Conservation (phyloP, 30 jellyfish, hydroid and myxozoan species). For the Rhopilema esculentum region DNA sequence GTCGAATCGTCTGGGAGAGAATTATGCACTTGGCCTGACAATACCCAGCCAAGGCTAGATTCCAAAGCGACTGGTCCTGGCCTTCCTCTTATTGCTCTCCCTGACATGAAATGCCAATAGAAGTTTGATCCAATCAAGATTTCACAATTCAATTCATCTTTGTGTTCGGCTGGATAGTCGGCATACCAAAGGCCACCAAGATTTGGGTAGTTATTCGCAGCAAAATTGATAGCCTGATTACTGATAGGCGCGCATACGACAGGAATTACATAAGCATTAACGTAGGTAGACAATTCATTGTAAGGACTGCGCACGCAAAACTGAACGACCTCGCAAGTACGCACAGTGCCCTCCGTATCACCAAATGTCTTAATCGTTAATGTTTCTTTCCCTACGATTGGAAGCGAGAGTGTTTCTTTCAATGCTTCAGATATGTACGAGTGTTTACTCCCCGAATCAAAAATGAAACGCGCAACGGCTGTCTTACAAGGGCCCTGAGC, state of each 20-base stretch:
- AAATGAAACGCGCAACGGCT: constrained; percentile 32
- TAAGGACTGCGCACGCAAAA: constrained; percentile 38
- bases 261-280: constrained; percentile 52
- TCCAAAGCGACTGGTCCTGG: constrained; percentile 52
- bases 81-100: constrained; percentile 26
- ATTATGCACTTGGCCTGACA: constrained; percentile 40
- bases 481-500: constrained; percentile 10
- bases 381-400: constrained; percentile 9
- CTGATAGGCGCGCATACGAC: constrained; percentile 30
- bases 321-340: constrained; percentile 20
- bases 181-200: constrained; percentile 24
- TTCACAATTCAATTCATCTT: constrained; percentile 19
- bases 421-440: constrained; percentile 31
- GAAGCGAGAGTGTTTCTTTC: not conserved
- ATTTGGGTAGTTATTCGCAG: constrained; percentile 44
- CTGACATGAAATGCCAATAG: constrained; percentile 47
- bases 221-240: constrained; percentile 41
- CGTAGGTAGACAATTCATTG: not conserved
- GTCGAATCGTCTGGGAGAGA: not conserved
- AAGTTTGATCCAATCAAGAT: constrained; percentile 33
- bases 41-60: constrained; percentile 49
- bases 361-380: constrained; percentile 13
- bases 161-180: constrained; percentile 14
- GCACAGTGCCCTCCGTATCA: not conserved
- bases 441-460: constrained; percentile 31